Percentiles rank a stretch among this genome's conserved stretches.
Evolutionary conservation across 2,113 vertebrate genomes (phyloP).

Genomic region (Pseudopodoces humilis): DNA sequence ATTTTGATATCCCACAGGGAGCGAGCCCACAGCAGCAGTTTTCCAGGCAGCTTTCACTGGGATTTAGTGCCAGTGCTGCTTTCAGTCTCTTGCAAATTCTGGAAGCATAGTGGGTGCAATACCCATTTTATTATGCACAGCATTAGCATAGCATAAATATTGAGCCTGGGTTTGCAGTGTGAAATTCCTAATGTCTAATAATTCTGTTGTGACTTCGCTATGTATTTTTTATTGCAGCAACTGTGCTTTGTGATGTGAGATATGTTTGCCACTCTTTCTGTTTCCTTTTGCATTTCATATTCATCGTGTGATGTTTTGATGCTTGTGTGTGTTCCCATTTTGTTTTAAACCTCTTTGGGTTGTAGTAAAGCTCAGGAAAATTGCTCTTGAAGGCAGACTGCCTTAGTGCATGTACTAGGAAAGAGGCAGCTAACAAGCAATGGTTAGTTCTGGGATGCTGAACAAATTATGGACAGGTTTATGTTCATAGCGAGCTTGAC

Average conservation of each 20-base stretch:
- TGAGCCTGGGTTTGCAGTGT: slow-evolving; percentile 11
- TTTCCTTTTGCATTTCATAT: slow-evolving; percentile 42
- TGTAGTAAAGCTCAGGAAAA: not conserved
- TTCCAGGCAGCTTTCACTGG: not conserved
- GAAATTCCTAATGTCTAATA: slow-evolving; percentile 18
- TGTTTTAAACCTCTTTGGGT: not conserved
- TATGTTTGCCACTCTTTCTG: slow-evolving; percentile 25
- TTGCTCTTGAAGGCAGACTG: not conserved
- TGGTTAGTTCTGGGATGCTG: not conserved
- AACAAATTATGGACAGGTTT: not conserved
- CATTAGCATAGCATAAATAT: not conserved
- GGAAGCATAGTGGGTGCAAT: not conserved
- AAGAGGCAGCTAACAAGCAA: not conserved
- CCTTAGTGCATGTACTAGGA: not conserved
- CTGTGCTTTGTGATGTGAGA: slow-evolving; percentile 26
- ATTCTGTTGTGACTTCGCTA: slow-evolving; percentile 13
- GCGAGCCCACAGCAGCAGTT: not conserved
- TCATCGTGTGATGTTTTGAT: not conserved
- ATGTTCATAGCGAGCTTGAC: not conserved
- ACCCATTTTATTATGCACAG: not conserved
- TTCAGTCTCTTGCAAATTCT: not conserved
- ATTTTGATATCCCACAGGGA: not conserved
- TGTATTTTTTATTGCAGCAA: slow-evolving; percentile 36
- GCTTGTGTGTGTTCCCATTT: not conserved
- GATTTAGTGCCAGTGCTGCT: not conserved